A percentile compares a stretch with the other conserved stretches of the same genome.
These are phyloP conservation scores for Gryllus bimaculatus DNA, from an alignment of 1,140 invertebrate species.

Conservation along the genomic window DNA sequence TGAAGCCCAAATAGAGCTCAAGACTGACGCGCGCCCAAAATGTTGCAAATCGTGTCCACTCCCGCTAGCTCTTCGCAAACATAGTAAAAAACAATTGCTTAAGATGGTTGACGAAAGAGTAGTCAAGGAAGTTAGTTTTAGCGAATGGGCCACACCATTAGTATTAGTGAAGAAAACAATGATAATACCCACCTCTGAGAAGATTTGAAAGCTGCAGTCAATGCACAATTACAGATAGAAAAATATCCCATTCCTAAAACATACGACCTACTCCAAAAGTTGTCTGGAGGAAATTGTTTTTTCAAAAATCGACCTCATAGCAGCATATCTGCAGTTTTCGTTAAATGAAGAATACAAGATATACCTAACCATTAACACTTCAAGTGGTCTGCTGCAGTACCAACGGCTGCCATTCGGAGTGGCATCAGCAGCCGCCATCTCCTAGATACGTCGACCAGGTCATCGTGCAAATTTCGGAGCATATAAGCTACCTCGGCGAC, in stretches of 20 bases:
- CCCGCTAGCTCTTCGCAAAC: no score
- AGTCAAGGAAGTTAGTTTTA: no score
- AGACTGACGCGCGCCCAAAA: no score
- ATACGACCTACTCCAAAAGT: conserved; percentile 20
- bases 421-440: conserved; percentile 21
- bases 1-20: no score
- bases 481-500: conserved; percentile 23
- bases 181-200: no score
- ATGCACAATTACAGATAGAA: no score
- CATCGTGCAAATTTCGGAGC: conserved; percentile 17
- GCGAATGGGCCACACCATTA: no score
- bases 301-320: conserved; percentile 15
- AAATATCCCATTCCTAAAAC: not conserved
- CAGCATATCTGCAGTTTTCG: conserved; percentile 1
- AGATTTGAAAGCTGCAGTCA: conserved; percentile 21
- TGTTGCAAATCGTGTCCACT: no score
- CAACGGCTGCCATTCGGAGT: conserved; percentile 20
- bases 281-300: conserved; percentile 10
- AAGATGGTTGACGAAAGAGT: no score
- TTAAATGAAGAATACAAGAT: conserved; percentile 8
- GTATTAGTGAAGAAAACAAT: no score
- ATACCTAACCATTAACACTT: no score
- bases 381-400: conserved; percentile 19
- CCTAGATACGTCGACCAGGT: conserved; percentile 13
- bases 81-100: no score